Base-by-base conservation (phyloP, 2,797 vertebrate species). In the Sebastolobus altivelis region DNA sequence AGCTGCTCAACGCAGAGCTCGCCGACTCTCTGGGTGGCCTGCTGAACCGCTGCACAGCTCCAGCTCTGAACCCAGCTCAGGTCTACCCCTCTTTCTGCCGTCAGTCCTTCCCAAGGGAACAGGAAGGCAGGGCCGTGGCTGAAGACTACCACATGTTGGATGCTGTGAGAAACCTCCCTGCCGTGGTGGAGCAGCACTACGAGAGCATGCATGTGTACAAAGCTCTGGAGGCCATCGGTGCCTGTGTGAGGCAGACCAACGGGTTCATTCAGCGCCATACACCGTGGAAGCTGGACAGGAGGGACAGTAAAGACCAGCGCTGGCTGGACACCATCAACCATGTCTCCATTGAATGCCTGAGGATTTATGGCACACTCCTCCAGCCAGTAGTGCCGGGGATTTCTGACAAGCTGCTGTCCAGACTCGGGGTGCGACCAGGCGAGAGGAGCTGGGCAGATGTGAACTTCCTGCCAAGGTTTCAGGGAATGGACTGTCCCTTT, bases 261-360 rank as follows among this genome's bases (percentile, higher is more conserved):
- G 84, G 96, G 12, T 99, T 99, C 66, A 89, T 99, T 75, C 98
- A 99, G 77, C 96, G 97, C 37, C 98, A 99, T 13, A 62, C 77
- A 0, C 99, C 98, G 0, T 99, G 99, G 99, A 99, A 97, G 79
- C 86, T 99, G 3, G 72, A 94, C 31, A 92, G 87, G 9, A 84
- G 75, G 1, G 89, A 95, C 25, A 80, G 89, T 0, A 11, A 25
- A 0, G 97, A 98, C 43, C 93, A 77, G 65, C 95, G 72, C 4
- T 98, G 98, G 98, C 92, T 96, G 0, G 94, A 98, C 76, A 98
- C 97, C 2, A 86, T 99, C 72, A 90, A 99, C 37, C 97, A 99
- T 0, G 75, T 98, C 9, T 94, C 97, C 0, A 77, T 99, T 43
- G 98, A 99, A 80, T 97, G 98, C 72, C 93, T 99, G 83, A 95